Percentiles rank a stretch among this genome's conserved stretches.
Conservation (phyloP, 2,797 vertebrate genomes). For the Sebastes trivittatus region DNA sequence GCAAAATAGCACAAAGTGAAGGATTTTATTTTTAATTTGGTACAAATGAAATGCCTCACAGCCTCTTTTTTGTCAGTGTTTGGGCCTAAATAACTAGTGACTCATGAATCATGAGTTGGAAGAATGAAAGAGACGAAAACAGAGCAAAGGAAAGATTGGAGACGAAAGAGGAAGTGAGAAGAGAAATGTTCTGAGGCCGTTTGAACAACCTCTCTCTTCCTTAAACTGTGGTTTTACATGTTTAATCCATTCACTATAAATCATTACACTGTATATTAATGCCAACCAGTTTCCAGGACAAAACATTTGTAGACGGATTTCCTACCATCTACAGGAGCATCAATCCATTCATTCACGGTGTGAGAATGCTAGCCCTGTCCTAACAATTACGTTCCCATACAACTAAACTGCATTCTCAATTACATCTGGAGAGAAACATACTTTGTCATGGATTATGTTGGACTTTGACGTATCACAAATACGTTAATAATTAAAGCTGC, state of each 20-base stretch:
- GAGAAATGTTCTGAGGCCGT: not conserved
- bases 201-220: not conserved
- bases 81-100: constrained; percentile 29
- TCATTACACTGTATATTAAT: not conserved
- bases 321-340: not conserved
- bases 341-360: not conserved
- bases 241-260: constrained; percentile 4
- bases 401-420: too few relatives aligned
- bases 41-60: constrained; percentile 21
- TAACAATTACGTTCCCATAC: too few relatives aligned
- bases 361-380: not conserved
- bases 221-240: not conserved
- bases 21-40: constrained; percentile 24
- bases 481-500: too few relatives aligned
- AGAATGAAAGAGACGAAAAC: constrained; percentile 13
- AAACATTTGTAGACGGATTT: not conserved
- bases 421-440: too few relatives aligned
- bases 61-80: constrained; percentile 28
- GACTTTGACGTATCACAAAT: too few relatives aligned
- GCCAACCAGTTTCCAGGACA: not conserved
- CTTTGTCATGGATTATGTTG: too few relatives aligned
- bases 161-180: not conserved
- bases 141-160: not conserved
- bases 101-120: constrained; percentile 7
- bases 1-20: constrained; percentile 6